phyloP scores from a whole-genome alignment of 2,888 invertebrate genomes.

The Alloscopus bannaensis region DNA sequence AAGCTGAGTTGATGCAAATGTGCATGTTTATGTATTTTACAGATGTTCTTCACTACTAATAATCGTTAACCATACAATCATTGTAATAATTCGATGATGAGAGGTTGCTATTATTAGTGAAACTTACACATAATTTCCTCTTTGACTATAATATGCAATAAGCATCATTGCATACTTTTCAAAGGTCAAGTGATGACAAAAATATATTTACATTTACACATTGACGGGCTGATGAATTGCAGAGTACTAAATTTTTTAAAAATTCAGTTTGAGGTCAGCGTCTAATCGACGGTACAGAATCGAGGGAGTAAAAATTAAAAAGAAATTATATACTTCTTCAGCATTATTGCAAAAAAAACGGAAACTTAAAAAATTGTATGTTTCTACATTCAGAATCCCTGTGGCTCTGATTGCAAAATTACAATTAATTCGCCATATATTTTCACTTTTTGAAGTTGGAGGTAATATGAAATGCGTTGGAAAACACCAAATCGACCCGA shows the following conservation, averaged over 20 bases:
- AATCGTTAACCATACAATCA: conserved; percentile 18
- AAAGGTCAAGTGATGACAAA: neutral
- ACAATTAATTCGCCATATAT: too few relatives aligned
- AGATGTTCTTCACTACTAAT: conserved; percentile 4
- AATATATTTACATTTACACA: neutral
- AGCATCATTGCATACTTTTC: too few relatives aligned
- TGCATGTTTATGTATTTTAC: too few relatives aligned
- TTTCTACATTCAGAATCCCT: neutral
- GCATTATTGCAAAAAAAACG: neutral
- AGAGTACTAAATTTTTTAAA: conserved; percentile 4
- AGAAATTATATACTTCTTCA: too few relatives aligned
- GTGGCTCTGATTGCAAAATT: too few relatives aligned
- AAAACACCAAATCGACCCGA: too few relatives aligned
- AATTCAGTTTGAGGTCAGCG: neutral
- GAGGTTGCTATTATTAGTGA: conserved; percentile 36
- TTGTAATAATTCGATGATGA: conserved; percentile 56
- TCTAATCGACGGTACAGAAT: too few relatives aligned
- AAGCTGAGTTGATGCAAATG: too few relatives aligned
- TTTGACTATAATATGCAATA: conserved; percentile 11
- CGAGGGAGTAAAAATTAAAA: too few relatives aligned
- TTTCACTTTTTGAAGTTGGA: too few relatives aligned
- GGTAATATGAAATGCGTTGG: too few relatives aligned
- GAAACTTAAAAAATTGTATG: neutral
- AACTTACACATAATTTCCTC: conserved; percentile 17
- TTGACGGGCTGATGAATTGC: too few relatives aligned